These are phyloP conservation scores for Hanleya hanleyi DNA, from an alignment of 2,888 invertebrate genomes.

Conservation along the genomic window DNA sequence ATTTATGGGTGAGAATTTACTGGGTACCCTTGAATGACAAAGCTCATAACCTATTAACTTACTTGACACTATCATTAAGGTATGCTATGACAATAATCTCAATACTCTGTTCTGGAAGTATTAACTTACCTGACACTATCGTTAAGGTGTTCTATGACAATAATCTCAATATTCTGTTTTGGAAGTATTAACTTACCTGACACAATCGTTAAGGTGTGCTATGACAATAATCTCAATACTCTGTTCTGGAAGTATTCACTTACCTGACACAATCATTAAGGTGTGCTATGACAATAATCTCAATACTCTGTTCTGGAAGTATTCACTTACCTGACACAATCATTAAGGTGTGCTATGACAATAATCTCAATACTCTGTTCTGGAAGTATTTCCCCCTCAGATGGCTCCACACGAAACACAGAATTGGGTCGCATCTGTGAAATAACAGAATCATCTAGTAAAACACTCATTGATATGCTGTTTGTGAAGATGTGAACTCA, in stretches of 20 bases:
- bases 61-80: no score
- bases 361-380: conserved; percentile 63
- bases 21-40: no score
- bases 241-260: conserved; percentile 64
- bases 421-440: conserved; percentile 64
- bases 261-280: conserved; percentile 71
- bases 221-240: conserved; percentile 64
- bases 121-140: no score
- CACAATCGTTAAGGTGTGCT: conserved; percentile 70
- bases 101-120: no score
- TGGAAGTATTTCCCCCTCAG: conserved; percentile 67
- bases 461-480: no score
- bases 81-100: no score
- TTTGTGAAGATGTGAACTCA: no score
- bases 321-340: conserved; percentile 64
- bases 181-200: conserved; percentile 50
- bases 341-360: conserved; percentile 69
- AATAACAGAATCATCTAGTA: no score
- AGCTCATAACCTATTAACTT: no score
- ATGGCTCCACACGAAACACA: conserved; percentile 68
- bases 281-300: conserved; percentile 66
- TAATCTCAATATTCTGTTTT: no score
- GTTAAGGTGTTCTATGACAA: no score
- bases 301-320: conserved; percentile 43
- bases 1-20: no score